Evolutionary conservation across 2,888 invertebrate genomes (phyloP), one percentile per base, ranked within the genome.

Genomic region (Nycteola revayana): DNA sequence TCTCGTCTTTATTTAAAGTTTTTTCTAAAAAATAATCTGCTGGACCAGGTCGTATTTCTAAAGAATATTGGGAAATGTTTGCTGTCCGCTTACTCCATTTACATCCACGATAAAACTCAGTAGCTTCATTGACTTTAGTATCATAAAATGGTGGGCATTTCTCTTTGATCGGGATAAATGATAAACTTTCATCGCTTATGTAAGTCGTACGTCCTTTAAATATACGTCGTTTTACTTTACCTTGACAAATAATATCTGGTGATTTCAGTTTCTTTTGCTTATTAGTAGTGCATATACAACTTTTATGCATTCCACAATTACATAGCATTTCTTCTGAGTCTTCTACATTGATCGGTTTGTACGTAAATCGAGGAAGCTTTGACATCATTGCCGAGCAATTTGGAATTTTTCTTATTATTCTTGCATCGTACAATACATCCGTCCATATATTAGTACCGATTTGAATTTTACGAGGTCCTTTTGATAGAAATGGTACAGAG

Each of bases 41-140:
- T 18, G 87, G 87, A 2, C 87, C 83, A 11, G 86, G 86, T 8
- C 43, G 47, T 3, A 28, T 11, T 31, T 69, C 55, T 10, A 36
- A 9, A 9, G 36, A 9, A 43, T 59, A 58, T 23, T 32, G 24
- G 7, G 49, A 36, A 33, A 71, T 60, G 37, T 56, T 58, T 8
- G 76, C 62, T 32, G 68, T 75, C 65, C 79, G 60, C 10, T 60
- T 50, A 60, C 85, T 83, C 87, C 86, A 85, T 70, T 85, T 86
- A 24, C 85, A 86, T 2, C 86, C 86, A 3, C 48, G 71, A 44
- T 85, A 87, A 60, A 70, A 84, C 18, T 65, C 53, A 9, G 77
- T 75, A 1, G 60, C 62, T 32, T 78, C 78, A 5, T 55, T 49
- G n/a, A 79, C 64, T 31, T 43, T 58, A 1, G 65, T 33, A 36